Evolutionary conservation across 2,888 invertebrate species (phyloP).

Genomic region (Callimorpha dominula): DNA sequence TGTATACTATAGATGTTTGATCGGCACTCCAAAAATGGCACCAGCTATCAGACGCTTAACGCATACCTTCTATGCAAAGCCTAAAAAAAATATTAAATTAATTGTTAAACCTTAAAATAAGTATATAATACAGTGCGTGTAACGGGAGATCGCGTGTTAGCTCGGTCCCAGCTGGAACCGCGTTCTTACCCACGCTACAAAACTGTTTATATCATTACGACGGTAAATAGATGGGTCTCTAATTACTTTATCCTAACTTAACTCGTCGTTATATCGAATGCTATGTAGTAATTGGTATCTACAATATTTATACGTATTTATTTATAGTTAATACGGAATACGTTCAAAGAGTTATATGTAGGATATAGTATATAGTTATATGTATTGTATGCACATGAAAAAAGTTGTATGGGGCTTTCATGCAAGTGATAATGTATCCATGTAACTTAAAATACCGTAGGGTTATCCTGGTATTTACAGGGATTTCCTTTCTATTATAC

Average conservation of each 20-base stretch:
- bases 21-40: too few relatives aligned
- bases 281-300: constrained; percentile 12
- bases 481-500: neutral
- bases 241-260: constrained; percentile 50
- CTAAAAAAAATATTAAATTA: neutral
- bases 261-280: constrained; percentile 18
- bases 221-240: constrained; percentile 50
- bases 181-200: constrained; percentile 55
- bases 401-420: neutral
- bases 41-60: too few relatives aligned
- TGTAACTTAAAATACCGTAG: neutral
- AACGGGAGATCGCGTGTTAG: constrained; percentile 45
- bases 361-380: too few relatives aligned
- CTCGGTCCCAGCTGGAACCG: constrained; percentile 52
- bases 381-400: neutral
- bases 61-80: too few relatives aligned
- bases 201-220: constrained; percentile 51
- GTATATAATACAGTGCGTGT: constrained; percentile 27
- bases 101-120: neutral
- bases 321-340: neutral
- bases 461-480: neutral
- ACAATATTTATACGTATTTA: neutral
- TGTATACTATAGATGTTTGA: too few relatives aligned
- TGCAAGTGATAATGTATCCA: neutral
- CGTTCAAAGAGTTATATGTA: neutral